phyloP scores from a whole-genome alignment of 1,140 invertebrate genomes.

The Temnothorax curvispinosus region DNA sequence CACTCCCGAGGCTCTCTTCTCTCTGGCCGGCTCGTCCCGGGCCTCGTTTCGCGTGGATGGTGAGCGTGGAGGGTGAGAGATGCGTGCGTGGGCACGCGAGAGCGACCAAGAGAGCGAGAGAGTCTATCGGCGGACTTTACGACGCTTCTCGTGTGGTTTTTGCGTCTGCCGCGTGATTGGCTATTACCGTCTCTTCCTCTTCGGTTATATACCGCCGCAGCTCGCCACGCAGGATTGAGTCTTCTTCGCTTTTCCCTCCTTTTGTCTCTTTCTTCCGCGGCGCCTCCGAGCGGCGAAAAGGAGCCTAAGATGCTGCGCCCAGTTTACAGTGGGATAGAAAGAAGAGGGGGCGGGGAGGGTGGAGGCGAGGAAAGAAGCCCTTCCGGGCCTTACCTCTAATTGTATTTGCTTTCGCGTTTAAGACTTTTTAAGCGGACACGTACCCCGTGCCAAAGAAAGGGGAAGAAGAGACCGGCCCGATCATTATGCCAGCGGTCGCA shows the following conservation, averaged over 20 bases:
- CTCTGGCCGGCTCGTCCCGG: conserved; percentile 12
- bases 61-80: conserved; percentile 33
- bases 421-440: conserved; percentile 73
- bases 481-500: conserved; percentile 48
- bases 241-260: conserved; percentile 75
- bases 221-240: conserved; percentile 81
- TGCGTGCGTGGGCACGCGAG: background rate
- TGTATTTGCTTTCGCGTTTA: conserved; percentile 81
- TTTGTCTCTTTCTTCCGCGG: conserved; percentile 61
- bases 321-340: conserved; percentile 5
- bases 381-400: conserved; percentile 78
- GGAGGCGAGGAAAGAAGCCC: conserved; percentile 58
- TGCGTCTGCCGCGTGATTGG: conserved; percentile 83
- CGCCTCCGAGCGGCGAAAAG: conserved; percentile 47
- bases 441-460: background rate
- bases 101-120: conserved; percentile 19
- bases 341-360: background rate
- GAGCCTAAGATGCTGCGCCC: conserved; percentile 32
- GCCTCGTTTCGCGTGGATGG: conserved; percentile 66
- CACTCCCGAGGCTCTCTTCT: conserved; percentile 38
- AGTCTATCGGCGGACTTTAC: conserved; percentile 78
- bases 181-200: conserved; percentile 83
- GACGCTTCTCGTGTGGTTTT: conserved; percentile 80
- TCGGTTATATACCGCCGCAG: conserved; percentile 75
- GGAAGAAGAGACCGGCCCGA: background rate